These are phyloP conservation scores for Oophaga sylvatica DNA, from an alignment of 2,797 vertebrate genomes.

Conservation along the genomic window DNA sequence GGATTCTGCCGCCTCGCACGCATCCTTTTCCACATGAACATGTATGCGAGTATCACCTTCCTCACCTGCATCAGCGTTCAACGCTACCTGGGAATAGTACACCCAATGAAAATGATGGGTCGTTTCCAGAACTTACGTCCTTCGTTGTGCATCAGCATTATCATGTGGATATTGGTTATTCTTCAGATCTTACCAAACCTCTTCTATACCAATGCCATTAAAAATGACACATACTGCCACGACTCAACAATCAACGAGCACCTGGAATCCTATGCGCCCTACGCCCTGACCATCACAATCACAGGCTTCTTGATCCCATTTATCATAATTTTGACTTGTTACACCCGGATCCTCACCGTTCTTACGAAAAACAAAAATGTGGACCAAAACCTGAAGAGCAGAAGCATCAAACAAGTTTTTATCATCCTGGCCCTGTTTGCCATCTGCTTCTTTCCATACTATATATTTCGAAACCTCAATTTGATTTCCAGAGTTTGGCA, in stretches of 20 bases:
- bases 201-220: slow-evolving; percentile 72
- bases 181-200: slow-evolving; percentile 76
- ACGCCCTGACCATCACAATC: slow-evolving; percentile 71
- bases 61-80: slow-evolving; percentile 84
- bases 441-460: slow-evolving; percentile 82
- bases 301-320: slow-evolving; percentile 77
- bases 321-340: slow-evolving; percentile 76
- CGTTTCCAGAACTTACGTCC: slow-evolving; percentile 65
- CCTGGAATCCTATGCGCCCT: slow-evolving; percentile 68
- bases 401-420: slow-evolving; percentile 75
- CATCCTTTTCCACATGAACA: slow-evolving; percentile 81
- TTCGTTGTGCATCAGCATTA: slow-evolving; percentile 62
- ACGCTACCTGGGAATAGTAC: slow-evolving; percentile 82
- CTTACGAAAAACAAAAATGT: slow-evolving; percentile 72
- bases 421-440: slow-evolving; percentile 78
- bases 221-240: slow-evolving; percentile 50
- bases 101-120: slow-evolving; percentile 77
- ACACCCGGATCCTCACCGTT: slow-evolving; percentile 76
- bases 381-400: slow-evolving; percentile 72
- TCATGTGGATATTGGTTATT: slow-evolving; percentile 76
- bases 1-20: slow-evolving; percentile 77
- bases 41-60: slow-evolving; percentile 85
- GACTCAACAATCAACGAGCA: slow-evolving; percentile 70
- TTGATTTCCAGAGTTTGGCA: slow-evolving; percentile 72
- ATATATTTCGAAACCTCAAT: slow-evolving; percentile 79